Base-by-base conservation (phyloP, 2,797 vertebrate genomes). In the Semotilus atromaculatus region DNA sequence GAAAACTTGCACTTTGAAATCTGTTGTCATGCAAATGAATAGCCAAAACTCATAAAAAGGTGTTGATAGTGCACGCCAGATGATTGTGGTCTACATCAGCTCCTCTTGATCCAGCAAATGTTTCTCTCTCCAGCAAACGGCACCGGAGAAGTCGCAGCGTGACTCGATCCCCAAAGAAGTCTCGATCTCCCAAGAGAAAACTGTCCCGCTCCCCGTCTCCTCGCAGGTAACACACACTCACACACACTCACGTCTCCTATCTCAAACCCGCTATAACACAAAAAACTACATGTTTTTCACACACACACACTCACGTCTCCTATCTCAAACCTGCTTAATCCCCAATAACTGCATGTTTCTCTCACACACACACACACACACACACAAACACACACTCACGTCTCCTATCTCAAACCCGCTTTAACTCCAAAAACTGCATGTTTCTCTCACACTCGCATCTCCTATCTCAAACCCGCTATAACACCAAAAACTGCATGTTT, bases 131-230 rank as follows among this genome's bases (percentile, higher is more conserved):
- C 75, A 81, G 93, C 48, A 96, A 97, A 85, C 96, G 97, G n/a
- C 96, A 96, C 82, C 88, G 95, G 83, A 93, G 96, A 90, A 99
- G 98, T 94, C 96, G 97, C 79, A 98, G 92, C 76, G 93, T 94
- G 16, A 94, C 97, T 1, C 93, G 97, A 0, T 97, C 96, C 11
- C 96, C 96, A 19, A 97, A 97, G 84, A 97, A 97, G 70, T 95
- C 95, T 29, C 87, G 96, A 4, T 99, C 98, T 48, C 98, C 98
- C 4, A 97, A 95, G 85, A 96, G 95, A 90, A 97, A 94, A 89
- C 60, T 92, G 48, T 97, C 98, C 45, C 95, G 96, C 31, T 97
- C 98, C 6, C 97, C 97, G 0, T 99, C 98, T 0, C 97, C 96
- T 5, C 94, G 96, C 66, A 97, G 97, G 98, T 89, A 71, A 36